Percentiles rank a stretch among this genome's conserved stretches.
phyloP scores from a whole-genome alignment of 1,140 invertebrate genomes.

The Lethrus apterus region DNA sequence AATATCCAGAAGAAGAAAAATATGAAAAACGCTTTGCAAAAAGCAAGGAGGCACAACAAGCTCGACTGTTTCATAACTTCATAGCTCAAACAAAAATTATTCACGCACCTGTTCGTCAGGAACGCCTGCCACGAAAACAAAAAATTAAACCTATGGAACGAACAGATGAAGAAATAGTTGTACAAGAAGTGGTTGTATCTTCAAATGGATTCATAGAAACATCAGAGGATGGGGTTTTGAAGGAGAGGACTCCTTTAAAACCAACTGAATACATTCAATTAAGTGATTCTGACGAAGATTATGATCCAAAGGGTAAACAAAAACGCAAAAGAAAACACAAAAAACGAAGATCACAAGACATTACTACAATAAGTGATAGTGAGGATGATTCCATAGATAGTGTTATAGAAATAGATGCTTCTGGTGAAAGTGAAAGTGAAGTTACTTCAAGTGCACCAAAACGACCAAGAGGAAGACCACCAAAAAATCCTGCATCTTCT shows the following conservation, averaged over 20 bases:
- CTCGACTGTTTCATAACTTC: constrained; percentile 32
- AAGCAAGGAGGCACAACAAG: constrained; percentile 31
- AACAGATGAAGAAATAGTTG: constrained; percentile 34
- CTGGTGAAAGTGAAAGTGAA: constrained; percentile 22
- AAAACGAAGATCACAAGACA: constrained; percentile 3
- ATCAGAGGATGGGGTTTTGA: constrained; percentile 14
- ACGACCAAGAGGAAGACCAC: constrained; percentile 21
- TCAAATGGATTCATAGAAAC: constrained; percentile 32
- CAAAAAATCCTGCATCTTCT: constrained; percentile 18
- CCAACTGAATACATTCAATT: constrained; percentile 30
- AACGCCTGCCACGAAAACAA: constrained; percentile 34
- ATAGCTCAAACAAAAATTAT: constrained; percentile 35
- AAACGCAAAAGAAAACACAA: constrained; percentile 12
- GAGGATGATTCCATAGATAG: constrained; percentile 21
- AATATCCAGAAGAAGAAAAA: constrained; percentile 18
- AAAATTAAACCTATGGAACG: constrained; percentile 34
- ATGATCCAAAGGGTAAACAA: constrained; percentile 15
- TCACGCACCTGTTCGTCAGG: constrained; percentile 30
- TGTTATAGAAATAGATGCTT: constrained; percentile 23
- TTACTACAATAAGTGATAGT: constrained; percentile 17
- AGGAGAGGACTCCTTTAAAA: constrained; percentile 6
- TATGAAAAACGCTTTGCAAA: constrained; percentile 29
- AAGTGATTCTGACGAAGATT: constrained; percentile 33
- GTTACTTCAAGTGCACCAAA: constrained; percentile 15
- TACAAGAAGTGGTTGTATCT: constrained; percentile 35